Percentiles rank a stretch among this genome's conserved stretches.
Evolutionary conservation across 30 jellyfish, hydroid and myxozoan genomes (phyloP).

Genomic region (Chrysaora quinquecirrha): DNA sequence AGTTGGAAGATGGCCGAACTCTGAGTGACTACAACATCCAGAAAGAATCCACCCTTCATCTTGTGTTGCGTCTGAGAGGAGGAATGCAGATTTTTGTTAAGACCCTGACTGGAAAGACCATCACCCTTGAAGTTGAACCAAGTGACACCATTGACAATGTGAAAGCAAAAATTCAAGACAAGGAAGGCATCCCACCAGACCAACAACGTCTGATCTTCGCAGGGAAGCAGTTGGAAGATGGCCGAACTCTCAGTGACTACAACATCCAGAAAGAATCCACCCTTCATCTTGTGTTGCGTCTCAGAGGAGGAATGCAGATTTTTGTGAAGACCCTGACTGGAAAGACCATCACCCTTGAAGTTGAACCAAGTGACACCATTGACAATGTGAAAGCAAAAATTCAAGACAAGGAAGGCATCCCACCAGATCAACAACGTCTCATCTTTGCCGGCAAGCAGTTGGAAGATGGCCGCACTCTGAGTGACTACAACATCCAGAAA

Average conservation of each 20-base stretch:
- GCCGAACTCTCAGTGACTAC: constrained; percentile 95
- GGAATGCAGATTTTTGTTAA: constrained; percentile 96
- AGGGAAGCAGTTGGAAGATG: constrained; percentile 98
- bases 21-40: constrained; percentile 94
- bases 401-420: constrained; percentile 96
- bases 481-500: constrained; percentile 95
- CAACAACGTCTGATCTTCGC: constrained; percentile 97
- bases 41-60: constrained; percentile 91
- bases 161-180: constrained; percentile 95
- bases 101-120: constrained; percentile 95
- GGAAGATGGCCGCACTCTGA: constrained; percentile 96
- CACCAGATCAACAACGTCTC: constrained; percentile 96
- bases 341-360: constrained; percentile 90
- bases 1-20: constrained; percentile 96
- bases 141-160: constrained; percentile 91
- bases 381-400: constrained; percentile 86
- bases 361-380: constrained; percentile 84
- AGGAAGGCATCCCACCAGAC: constrained; percentile 99
- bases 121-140: constrained; percentile 97
- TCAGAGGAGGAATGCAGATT: constrained; percentile 91
- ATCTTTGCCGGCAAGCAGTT: constrained; percentile 92
- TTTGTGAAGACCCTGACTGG: constrained; percentile 96
- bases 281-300: constrained; percentile 91
- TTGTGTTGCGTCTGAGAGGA: constrained; percentile 89
- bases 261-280: constrained; percentile 90